Base-by-base conservation (phyloP, 2,113 vertebrate genomes). In the Siniperca knerii region DNA sequence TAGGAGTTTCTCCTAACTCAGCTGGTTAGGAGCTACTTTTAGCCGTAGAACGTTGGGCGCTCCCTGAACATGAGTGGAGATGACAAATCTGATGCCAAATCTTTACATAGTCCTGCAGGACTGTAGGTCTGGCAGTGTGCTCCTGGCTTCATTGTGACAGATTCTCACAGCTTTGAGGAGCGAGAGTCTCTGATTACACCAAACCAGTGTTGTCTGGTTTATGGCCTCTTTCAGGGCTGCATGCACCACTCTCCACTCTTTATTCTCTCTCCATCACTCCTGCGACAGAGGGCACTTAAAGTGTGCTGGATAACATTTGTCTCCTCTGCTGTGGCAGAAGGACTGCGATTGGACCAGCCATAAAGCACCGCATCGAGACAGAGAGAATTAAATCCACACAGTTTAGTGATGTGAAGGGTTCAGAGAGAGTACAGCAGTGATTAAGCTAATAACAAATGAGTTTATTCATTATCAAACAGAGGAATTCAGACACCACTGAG, bases 261-360 rank as follows among this genome's bases (percentile, higher is more conserved):
- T n/a, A 66, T 8, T 54, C n/a, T 48, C 10, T 50, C 13, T 40
- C 61, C 25, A 57, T 74, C 54, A 18, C 37, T 57, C 46, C 42
- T 12, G 46, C 54, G 23, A 81, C 48, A 66, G 35, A 55, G 12
- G 8, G 58, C 60, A 65, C 60, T 74, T 50, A 25, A 73, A 48
- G 42, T 23, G 54, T 8, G 35, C 18, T 48, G 25, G 40, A 48
- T 29, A 48, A 18, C 58, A 50, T 77, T 35, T 52, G 76, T 78
- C 57, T 37, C 44, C 54, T 42, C 16, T 44, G 60, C 46, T 48
- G 62, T 29, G 50, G 33, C 16, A 42, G 33, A 1, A 18, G 29
- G 25, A 42, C 48, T 55, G 52, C 29, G 23, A 33, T 68, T 48
- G 48, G 20, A 55, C 23, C 18, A 8, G 15, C 37, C n/a, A 61